phyloP scores from a whole-genome alignment of 2,113 vertebrate genomes.

The human (Homo sapiens) region DNA sequence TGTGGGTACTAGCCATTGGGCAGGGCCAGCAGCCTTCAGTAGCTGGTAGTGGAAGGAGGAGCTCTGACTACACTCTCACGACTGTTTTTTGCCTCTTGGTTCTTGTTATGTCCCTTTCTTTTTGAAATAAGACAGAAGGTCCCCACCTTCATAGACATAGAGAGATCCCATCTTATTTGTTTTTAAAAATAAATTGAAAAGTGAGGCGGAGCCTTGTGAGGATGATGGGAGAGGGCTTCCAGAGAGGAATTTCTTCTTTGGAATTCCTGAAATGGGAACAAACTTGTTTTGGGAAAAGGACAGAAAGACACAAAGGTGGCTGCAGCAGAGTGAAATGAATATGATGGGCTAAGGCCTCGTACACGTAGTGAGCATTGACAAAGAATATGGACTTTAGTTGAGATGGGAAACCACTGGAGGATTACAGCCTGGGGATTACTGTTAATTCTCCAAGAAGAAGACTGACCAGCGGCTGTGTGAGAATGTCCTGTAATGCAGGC shows the following conservation, averaged over 20 bases:
- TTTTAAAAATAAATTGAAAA: not conserved
- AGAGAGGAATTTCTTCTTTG: not conserved
- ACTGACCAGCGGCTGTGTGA: not conserved
- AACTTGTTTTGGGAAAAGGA: not conserved
- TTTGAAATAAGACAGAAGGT: no score
- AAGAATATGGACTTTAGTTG: not conserved
- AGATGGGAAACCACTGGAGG: constrained; percentile 7
- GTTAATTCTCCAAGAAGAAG: not conserved
- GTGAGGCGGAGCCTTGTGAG: not conserved
- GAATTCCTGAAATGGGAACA: not conserved
- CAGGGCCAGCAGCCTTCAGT: no score
- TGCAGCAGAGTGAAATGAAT: not conserved
- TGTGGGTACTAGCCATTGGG: no score
- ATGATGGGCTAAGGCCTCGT: not conserved
- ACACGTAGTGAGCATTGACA: not conserved
- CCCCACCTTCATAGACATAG: no score
- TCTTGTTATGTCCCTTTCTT: no score
- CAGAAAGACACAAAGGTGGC: not conserved
- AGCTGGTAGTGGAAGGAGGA: no score
- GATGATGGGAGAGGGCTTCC: not conserved
- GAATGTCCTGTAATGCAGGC: not conserved
- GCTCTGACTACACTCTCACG: no score
- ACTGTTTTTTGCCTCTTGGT: no score
- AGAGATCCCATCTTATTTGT: no score
- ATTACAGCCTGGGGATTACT: not conserved